phyloP scores from a whole-genome alignment of 1,140 invertebrate species.

The Saxidomus purpurata region DNA sequence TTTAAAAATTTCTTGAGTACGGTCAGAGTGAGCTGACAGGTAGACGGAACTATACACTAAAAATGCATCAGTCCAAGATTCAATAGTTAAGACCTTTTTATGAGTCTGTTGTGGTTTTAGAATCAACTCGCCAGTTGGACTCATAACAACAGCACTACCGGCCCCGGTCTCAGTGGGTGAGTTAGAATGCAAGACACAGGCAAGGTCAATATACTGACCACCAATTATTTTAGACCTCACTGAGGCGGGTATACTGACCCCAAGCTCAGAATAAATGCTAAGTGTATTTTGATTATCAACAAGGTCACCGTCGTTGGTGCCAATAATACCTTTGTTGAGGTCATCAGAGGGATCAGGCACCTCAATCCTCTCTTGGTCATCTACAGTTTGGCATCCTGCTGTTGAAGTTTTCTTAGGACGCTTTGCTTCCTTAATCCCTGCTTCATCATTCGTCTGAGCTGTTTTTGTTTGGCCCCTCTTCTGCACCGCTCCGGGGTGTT shows the following conservation, averaged over 20 bases:
- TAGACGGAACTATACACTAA: background rate
- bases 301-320: background rate
- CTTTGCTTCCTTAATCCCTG: background rate
- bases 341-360: too few relatives aligned
- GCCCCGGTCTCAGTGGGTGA: background rate
- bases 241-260: too few relatives aligned
- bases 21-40: background rate
- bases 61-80: background rate
- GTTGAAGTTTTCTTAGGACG: background rate
- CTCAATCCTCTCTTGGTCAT: background rate
- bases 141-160: background rate
- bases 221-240: too few relatives aligned
- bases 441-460: too few relatives aligned
- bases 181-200: background rate
- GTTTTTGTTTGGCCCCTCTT: too few relatives aligned
- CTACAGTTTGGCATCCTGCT: background rate
- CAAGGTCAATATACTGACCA: background rate
- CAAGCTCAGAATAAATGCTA: too few relatives aligned
- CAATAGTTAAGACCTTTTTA: background rate
- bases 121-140: background rate
- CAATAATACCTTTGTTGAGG: too few relatives aligned
- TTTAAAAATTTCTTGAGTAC: background rate
- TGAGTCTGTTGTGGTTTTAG: background rate
- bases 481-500: background rate
- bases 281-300: background rate